Conservation (phyloP, 53 echinoderm and acorn worm genomes). For the Temnopleurus reevesii region DNA sequence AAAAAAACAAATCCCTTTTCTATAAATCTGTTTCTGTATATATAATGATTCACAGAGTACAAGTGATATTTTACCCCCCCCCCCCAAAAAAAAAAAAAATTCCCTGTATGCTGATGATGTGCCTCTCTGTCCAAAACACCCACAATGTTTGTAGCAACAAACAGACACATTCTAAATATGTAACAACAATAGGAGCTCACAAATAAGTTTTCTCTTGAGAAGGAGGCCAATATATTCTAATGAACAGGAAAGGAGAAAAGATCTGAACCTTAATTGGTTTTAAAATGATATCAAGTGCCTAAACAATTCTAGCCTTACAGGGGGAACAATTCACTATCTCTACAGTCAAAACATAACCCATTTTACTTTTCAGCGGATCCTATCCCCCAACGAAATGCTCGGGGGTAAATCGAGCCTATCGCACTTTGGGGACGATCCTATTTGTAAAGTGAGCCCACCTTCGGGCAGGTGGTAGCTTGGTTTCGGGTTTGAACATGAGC, state of each 20-base stretch:
- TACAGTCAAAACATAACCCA: not conserved
- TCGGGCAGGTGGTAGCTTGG: not conserved
- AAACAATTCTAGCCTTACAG: not conserved
- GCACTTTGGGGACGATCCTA: constrained; percentile 1
- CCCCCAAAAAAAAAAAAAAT: no score
- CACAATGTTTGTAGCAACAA: no score
- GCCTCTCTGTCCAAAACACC: no score
- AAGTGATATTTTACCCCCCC: no score
- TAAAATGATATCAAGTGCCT: not conserved
- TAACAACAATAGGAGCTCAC: not conserved
- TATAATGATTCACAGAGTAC: no score
- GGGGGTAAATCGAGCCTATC: not conserved
- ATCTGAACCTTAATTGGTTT: not conserved
- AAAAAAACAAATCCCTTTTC: no score
- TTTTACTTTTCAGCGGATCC: not conserved
- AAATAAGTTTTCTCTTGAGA: not conserved
- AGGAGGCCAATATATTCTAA: not conserved
- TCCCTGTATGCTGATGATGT: no score
- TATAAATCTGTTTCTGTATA: no score
- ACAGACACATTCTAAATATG: no score
- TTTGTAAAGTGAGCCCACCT: constrained; percentile 32
- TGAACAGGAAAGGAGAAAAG: not conserved
- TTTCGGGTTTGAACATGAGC: not conserved
- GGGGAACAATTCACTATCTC: not conserved
- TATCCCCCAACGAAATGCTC: not conserved